Percentiles rank a stretch among this genome's conserved stretches.
These are phyloP conservation scores for Dryobotodes eremita DNA, from an alignment of 2,888 invertebrate genomes.

Conservation along the genomic window DNA sequence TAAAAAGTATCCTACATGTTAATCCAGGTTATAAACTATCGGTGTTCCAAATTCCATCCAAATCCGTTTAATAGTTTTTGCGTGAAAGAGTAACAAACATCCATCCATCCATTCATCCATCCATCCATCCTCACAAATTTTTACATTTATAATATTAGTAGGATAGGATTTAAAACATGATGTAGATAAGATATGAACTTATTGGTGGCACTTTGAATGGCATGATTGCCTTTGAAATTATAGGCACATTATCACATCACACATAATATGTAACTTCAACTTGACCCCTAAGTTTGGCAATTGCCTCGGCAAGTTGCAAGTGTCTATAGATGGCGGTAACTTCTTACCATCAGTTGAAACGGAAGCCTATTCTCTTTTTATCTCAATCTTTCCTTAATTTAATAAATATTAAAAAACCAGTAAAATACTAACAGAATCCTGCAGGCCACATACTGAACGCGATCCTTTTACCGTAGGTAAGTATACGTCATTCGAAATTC, in stretches of 20 bases:
- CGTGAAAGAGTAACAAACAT: too few species aligned
- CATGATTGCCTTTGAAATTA: neutral
- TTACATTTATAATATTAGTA: too few species aligned
- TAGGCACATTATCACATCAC: neutral
- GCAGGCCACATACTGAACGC: neutral
- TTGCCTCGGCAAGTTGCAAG: neutral
- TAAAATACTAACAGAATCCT: neutral
- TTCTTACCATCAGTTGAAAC: neutral
- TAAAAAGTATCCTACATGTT: too few species aligned
- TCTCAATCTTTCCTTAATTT: neutral
- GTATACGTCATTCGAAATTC: conserved; percentile 1
- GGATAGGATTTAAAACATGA: too few species aligned
- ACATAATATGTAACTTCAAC: neutral
- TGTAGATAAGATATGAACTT: neutral
- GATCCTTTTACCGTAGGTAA: neutral
- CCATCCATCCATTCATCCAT: too few species aligned
- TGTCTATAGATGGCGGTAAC: neutral
- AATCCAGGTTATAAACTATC: too few species aligned
- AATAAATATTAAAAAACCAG: neutral
- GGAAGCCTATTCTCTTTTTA: neutral
- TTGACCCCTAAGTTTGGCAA: neutral
- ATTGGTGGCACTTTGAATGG: neutral
- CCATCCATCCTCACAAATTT: too few species aligned
- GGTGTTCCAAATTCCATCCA: too few species aligned
- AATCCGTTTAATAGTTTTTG: too few species aligned